These are phyloP conservation scores for Adineta ricciae DNA, from an alignment of 2,888 invertebrate genomes.

Conservation along the genomic window DNA sequence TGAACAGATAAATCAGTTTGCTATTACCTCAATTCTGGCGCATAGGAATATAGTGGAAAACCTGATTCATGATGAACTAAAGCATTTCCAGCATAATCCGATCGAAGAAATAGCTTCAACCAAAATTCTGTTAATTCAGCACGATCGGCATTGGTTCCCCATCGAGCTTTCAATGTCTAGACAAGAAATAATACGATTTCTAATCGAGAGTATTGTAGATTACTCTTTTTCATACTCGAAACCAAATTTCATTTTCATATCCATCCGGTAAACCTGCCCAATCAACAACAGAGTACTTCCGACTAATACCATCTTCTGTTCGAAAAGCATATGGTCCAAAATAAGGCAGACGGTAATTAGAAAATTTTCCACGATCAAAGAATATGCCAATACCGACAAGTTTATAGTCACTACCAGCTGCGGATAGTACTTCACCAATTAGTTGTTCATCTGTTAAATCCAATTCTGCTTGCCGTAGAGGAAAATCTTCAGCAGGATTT, in stretches of 20 bases:
- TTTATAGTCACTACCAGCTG: slow-evolving; percentile 78
- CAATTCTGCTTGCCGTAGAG: slow-evolving; percentile 59
- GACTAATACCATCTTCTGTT: slow-evolving; percentile 29
- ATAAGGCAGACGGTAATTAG: slow-evolving; percentile 30
- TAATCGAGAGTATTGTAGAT: slow-evolving; percentile 45
- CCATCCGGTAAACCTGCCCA: slow-evolving; percentile 31
- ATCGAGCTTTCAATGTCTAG: slow-evolving; percentile 70
- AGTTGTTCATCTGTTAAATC: slow-evolving; percentile 86
- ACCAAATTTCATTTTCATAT: slow-evolving; percentile 34
- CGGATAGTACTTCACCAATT: slow-evolving; percentile 81
- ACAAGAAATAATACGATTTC: slow-evolving; percentile 65
- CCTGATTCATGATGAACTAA: slow-evolving; percentile 31
- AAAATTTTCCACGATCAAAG: slow-evolving; percentile 58
- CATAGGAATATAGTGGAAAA: slow-evolving; percentile 36
- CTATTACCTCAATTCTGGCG: slow-evolving; percentile 36
- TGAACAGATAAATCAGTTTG: background rate
- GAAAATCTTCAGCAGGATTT: slow-evolving; percentile 47
- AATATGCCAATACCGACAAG: slow-evolving; percentile 81
- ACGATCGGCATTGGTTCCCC: slow-evolving; percentile 83
- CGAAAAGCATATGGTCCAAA: slow-evolving; percentile 42
- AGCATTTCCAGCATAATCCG: slow-evolving; percentile 69
- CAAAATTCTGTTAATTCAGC: slow-evolving; percentile 67
- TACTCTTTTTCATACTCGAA: background rate
- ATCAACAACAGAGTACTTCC: slow-evolving; percentile 33
- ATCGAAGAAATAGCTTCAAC: slow-evolving; percentile 79